Base-by-base conservation (phyloP, 1,140 invertebrate genomes). In the Cyrtorhinus lividipennis region DNA sequence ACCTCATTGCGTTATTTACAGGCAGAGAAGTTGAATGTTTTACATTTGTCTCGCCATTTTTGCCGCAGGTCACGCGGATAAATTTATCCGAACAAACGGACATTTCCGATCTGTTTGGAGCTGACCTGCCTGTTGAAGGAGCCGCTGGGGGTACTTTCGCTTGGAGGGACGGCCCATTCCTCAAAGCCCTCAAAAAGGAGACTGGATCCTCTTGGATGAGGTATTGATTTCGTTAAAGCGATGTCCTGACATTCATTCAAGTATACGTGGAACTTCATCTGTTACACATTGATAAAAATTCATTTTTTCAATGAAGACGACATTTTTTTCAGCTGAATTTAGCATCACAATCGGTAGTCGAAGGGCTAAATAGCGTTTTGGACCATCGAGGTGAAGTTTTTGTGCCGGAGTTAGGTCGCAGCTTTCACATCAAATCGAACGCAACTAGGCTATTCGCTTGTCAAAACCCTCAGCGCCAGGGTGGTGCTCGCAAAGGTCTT, bases 71-170 rank as follows among this genome's bases (percentile, higher is more conserved):
- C 8, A 83, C 95, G 15, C 77, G 97, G 44, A 94, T 99, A 53
- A 99, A 99, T 81, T 79, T 99, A 13, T 98, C 95, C 46, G 96
- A 99, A 72, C 96, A 99, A 78, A 99, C 96, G 0, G 96, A 99
- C 77, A 83, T 98, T 56, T 90, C 88, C 20, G 97, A 99, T 79
- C 77, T 99, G 15, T 99, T 99, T 78, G 97, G 97, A 53, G 89
- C 93, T 45, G 96, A 99, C 79, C 77, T 99, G 57, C 97, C 97
- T 0, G 84, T 93, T 1, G 92, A 96, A 79, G 91, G 92, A 64
- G 83, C 81, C 0, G 76, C 77, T 62, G 81, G 82, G 63, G 93
- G 93, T 13, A 83, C 86, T 64, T 99, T 99, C 80, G 81, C 83
- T 8, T 99, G 97, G 91, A 81, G 87, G 69, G 95, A 99, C 77